Evolutionary conservation across 2,113 vertebrate genomes (phyloP), one percentile per base, ranked within the genome.

Genomic region (Chaetura pelagica): DNA sequence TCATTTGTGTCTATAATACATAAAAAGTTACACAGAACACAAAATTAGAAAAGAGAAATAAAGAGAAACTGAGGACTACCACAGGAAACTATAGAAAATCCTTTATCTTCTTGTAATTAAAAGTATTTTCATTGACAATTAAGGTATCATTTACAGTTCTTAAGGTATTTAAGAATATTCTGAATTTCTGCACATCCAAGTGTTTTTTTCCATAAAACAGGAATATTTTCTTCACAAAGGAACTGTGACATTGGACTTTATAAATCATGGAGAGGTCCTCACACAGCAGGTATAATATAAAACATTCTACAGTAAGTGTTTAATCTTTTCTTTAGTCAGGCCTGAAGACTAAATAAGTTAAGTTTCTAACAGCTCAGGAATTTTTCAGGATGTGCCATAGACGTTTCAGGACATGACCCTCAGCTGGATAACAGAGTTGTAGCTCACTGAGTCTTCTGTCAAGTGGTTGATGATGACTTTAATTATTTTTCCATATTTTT

Each of bases 361-460:
- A 64, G 44, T 90, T 96, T 92, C 59, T 94, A 88, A 90, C 71
- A 89, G 79, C 54, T 92, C 57, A 78, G 83, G 24, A 95, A 91
- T 86, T 88, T 84, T 91, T 90, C 79, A 84, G 57, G 59, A 61
- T 94, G 83, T 81, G 89, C 73, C 58, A 57, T 16, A 84, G 76
- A 86, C 73, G 61, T 92, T 93, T 92, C 75, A 84, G 87, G 90
- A 94, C 73, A 80, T 8, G 83, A 90, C 85, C 61, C 68, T 81
- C 72, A 84, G 82, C 4, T 88, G 90, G 79, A 75, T 75, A 92
- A 75, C 58, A 66, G 18, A 63, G 35, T 46, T 61, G 61, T 57
- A 75, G 83, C 32, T 93, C 90, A 58, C 0, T 72, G 67, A 75
- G 32, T 46, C 61, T 93, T 74, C 91, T 51, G 32, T 80, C 82